Conservation (phyloP, 2,888 invertebrate genomes). For the Andrena haemorrhoa region DNA sequence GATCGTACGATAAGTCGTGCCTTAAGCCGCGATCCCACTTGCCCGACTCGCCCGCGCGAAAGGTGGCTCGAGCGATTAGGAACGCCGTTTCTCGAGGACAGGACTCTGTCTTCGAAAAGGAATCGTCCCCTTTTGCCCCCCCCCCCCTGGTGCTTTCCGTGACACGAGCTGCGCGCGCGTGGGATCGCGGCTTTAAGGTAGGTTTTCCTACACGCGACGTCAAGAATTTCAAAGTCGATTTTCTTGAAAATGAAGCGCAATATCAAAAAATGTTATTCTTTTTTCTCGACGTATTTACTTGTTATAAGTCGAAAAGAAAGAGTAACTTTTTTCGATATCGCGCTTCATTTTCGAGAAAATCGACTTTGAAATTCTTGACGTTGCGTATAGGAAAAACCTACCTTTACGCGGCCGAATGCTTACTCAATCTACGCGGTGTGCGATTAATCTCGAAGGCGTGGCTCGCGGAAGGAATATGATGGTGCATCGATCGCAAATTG, state of each 20-base stretch:
- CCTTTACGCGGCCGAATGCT: conserved; percentile 5
- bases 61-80: neutral
- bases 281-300: too few relatives aligned
- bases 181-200: neutral
- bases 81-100: neutral
- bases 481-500: conserved; percentile 13
- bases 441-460: neutral
- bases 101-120: too few relatives aligned
- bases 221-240: too few relatives aligned
- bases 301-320: too few relatives aligned
- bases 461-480: conserved; percentile 5
- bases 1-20: conserved; percentile 5
- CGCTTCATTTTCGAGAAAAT: too few relatives aligned
- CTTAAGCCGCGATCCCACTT: conserved; percentile 1
- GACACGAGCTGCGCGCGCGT: neutral
- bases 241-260: too few relatives aligned
- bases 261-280: too few relatives aligned
- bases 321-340: too few relatives aligned
- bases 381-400: too few relatives aligned
- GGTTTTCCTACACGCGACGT: too few relatives aligned
- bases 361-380: too few relatives aligned
- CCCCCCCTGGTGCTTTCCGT: neutral
- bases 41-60: neutral
- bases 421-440: neutral
- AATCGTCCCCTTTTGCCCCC: too few relatives aligned